phyloP scores from a whole-genome alignment of 2,113 vertebrate species.

The Strix aluco region DNA sequence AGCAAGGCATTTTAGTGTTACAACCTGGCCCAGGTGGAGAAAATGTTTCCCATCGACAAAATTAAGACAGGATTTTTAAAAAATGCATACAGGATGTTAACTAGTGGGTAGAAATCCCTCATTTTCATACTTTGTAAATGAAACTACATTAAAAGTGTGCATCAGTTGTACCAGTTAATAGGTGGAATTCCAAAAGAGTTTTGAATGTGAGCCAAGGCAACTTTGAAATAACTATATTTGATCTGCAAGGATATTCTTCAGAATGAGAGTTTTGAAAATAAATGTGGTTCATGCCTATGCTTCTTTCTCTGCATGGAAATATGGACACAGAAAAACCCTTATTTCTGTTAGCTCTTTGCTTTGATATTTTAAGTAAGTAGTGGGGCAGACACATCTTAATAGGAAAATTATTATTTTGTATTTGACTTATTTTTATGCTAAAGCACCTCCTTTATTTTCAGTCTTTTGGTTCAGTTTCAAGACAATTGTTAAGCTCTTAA shows the following conservation, averaged over 20 bases:
- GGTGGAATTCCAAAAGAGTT: not conserved
- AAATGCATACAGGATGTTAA: not conserved
- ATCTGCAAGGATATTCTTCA: conserved; percentile 25
- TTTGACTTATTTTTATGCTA: not conserved
- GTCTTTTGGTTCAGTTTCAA: not conserved
- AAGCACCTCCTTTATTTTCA: not conserved
- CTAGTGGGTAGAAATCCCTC: not conserved
- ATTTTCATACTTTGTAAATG: not conserved
- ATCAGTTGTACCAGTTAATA: not conserved
- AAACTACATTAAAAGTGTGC: not conserved
- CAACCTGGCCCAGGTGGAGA: not conserved
- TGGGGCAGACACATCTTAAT: not conserved
- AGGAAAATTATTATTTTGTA: conserved; percentile 9
- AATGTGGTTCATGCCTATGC: not conserved
- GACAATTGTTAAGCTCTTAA: not conserved
- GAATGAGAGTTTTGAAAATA: not conserved
- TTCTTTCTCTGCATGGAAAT: not conserved
- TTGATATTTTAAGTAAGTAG: not conserved
- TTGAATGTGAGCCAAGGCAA: not conserved
- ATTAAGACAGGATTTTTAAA: not conserved
- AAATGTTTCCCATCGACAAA: not conserved
- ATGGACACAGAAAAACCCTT: not conserved
- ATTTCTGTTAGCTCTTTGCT: not conserved
- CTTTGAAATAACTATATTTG: not conserved
- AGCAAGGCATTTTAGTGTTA: not conserved